Conservation (phyloP, 2,797 vertebrate species). For the Acanthurus leucopareius region DNA sequence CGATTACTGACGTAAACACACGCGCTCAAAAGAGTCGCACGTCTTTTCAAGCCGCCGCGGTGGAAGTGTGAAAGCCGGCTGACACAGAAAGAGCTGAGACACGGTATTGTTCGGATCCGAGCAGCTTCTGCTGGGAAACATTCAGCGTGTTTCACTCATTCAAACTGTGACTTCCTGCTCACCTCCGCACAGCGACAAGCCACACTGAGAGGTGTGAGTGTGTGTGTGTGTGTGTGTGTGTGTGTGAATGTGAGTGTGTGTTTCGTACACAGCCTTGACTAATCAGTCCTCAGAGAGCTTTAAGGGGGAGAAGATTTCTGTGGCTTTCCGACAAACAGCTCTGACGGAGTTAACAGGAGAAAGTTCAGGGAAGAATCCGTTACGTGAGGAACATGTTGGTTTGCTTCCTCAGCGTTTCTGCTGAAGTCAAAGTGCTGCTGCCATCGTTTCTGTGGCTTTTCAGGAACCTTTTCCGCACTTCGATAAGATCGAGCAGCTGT, state of each 20-base stretch:
- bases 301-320: neutral
- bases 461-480: neutral
- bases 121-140: neutral
- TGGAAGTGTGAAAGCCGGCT: no score
- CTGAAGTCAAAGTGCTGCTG: neutral
- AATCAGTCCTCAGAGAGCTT: neutral
- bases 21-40: no score
- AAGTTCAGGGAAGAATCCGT: neutral
- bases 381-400: neutral
- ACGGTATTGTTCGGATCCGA: neutral
- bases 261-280: neutral
- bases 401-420: neutral
- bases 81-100: neutral
- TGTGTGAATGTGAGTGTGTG: neutral
- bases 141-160: neutral
- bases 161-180: neutral
- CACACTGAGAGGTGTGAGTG: no score
- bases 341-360: neutral
- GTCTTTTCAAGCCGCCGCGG: no score
- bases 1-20: no score
- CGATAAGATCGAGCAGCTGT: neutral
- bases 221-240: no score
- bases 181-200: neutral
- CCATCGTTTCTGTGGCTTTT: neutral
- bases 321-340: neutral